Evolutionary conservation across 92 coral and sea anemone species (phyloP), one percentile per base, ranked within the genome.

Genomic region (Paragorgia papillata): DNA sequence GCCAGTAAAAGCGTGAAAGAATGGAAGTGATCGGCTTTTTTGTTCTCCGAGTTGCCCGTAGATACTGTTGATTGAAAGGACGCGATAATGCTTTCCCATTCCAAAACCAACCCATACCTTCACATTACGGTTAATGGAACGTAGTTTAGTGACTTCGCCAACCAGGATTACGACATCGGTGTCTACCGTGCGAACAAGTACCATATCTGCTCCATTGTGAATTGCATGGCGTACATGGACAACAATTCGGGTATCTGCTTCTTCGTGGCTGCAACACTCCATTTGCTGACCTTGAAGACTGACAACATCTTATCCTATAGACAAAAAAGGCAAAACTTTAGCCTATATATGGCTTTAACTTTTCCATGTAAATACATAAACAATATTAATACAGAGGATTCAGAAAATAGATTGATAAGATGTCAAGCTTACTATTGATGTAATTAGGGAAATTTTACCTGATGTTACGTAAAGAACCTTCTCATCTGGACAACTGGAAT

Each of bases 211-310:
- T 28, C 73, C 59, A 67, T 62, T 65, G 20, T 28, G 54, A 27
- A 54, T 33, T 9, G 48, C 74, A 58, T 69, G 58, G 20, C 22
- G 80, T 40, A 84, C 66, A 73, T 84, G 80, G 57, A 78, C 62
- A 22, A 56, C 62, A 56, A 56, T 56, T 28, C 88, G 25, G 32
- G 88, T 67, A 74, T 84, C 83, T 20, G 88, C 84, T 35, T 84
- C 83, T 60, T 84, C 63, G 62, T 56, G 62, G 17, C 8, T 22
- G 33, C 62, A 56, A 56, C 14, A 46, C 14, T 6, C 14, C 53
- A 46, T 46, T 15, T 46, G 53, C 9, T 46, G 53, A 46, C n/a
- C 53, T 46, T 46, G 64, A 41, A 80, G 80, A 70, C 81, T 35
- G 80, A 48, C 49, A 63, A 46, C 65, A 62, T 18, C 54, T 43